Evolutionary conservation across 1,140 invertebrate genomes (phyloP), one percentile per base, ranked within the genome.

Genomic region (Trachymyrmex cornetzi): DNA sequence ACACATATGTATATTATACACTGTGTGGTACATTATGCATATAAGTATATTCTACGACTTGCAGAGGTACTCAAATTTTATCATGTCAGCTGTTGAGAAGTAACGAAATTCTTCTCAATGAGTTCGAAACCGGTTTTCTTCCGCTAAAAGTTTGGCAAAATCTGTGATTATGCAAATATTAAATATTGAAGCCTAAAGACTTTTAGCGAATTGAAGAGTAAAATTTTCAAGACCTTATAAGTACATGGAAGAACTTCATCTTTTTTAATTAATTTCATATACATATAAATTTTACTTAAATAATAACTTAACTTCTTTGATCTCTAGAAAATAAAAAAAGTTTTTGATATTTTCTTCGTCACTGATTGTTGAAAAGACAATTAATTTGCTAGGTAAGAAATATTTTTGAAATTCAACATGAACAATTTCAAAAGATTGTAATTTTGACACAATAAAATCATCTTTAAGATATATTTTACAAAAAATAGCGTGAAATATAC

Each of bases 121-220:
- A 69, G 19, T 55, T 69, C 5, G 3, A 48, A 81, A 69, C 57
- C 30, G 12, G 24, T 71, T 81, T 71, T 55, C 48, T 55, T 34
- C 22, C 34, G 16, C 19, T 53, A 7, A 66, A 79, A 66, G 44
- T 66, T 48, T 79, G 27, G 7, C 19, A 44, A 69, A 27, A 81
- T 24, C 50, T 57, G n/a, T 27, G 30, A 81, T 71, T 55, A 38
- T 44, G 66, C 66, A 44, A 81, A 81, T 81, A 69, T 44, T 71
- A 34, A 53, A 55, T 55, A 69, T 69, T 24, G 34, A 77, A 77
- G n/a, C 16, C 5, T 22, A n/a, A 57, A 81, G 64, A 71, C 14
- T 38, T 24, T 79, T 16, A 38, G 24, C 34, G 24, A 38, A 71
- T 38, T 71, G 27, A 30, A n/a, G 38, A 48, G 44, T n/a, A 11